phyloP scores from a whole-genome alignment of 2,888 invertebrate genomes.

The Tanypteryx hageni region DNA sequence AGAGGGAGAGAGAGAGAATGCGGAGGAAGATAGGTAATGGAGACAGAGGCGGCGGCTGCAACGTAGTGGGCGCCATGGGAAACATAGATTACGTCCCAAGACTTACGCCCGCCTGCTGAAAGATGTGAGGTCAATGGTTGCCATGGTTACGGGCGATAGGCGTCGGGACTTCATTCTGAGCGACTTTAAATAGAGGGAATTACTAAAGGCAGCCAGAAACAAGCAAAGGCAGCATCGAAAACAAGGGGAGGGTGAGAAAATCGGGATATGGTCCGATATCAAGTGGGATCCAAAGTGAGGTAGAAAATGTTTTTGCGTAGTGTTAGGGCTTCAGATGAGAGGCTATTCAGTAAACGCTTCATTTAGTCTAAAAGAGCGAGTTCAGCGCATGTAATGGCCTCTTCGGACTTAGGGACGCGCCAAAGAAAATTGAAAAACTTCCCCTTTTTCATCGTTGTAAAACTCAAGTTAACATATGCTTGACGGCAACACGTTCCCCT shows the following conservation, averaged over 20 bases:
- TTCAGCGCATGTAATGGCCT: no score
- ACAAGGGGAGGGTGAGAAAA: background rate
- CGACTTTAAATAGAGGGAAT: background rate
- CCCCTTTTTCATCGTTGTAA: no score
- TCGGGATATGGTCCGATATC: background rate
- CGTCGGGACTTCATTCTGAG: background rate
- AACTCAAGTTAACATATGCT: no score
- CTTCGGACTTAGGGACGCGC: no score
- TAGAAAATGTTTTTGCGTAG: background rate
- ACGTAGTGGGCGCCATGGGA: background rate
- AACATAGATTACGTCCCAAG: background rate
- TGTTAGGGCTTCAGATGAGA: background rate
- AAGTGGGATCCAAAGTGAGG: background rate
- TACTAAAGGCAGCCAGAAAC: background rate
- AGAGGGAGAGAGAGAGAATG: background rate
- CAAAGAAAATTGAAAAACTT: no score
- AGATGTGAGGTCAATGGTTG: constrained; percentile 23
- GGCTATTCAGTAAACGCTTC: background rate
- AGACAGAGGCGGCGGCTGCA: background rate
- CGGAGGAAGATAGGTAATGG: background rate
- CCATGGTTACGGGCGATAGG: background rate
- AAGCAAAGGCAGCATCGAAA: background rate
- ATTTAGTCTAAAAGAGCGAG: background rate
- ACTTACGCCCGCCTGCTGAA: background rate
- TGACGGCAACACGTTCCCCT: no score